Evolutionary conservation across 2,888 invertebrate species (phyloP), one percentile per base, ranked within the genome.

Genomic region (Patella caerulea): DNA sequence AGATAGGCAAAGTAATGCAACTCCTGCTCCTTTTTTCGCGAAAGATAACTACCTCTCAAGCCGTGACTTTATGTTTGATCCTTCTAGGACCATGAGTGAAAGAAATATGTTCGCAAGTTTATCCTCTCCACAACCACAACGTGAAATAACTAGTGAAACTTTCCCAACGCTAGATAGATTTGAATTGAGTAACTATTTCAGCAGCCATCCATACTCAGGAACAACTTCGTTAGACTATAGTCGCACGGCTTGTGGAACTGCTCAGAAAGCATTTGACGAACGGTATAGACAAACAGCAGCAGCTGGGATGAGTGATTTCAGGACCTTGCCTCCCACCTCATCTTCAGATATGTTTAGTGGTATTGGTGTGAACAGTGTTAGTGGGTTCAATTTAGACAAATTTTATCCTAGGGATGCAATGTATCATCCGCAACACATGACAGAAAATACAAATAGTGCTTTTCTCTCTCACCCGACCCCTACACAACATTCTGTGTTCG

Each of bases 191-290:
- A 85, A 85, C 78, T 89, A 88, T 78, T 88, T 89, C 72, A 86
- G 87, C 75, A 86, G 86, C 76, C 87, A 88, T 78, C 84, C 86
- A 24, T 87, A 86, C 78, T 84, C 87, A 45, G 83, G 86, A 54
- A 79, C 88, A 24, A 82, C 87, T n/a, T 82, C 86, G n/a, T 81
- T 89, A 71, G 89, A 88, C 75, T 88, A 88, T 79, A 86, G 85
- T 59, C 82, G 88, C 54, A 79, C 88, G 54, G 82, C 88, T 14
- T 85, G 86, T 75, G 84, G 85, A 14, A 82, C 86, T 5, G 78
- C 85, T 11, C 86, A 88, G 71, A 90, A 90, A 82, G 86, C 88
- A 52, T 88, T 90, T 75, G 91, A 91, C 81, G 90, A 90, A 70
- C 84, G 89, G 11, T 91, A 90, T 82, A 79, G 89, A n/a, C 88